These are phyloP conservation scores for Chlorospingus semifuscus DNA, from an alignment of 2,797 vertebrate species.

Conservation along the genomic window DNA sequence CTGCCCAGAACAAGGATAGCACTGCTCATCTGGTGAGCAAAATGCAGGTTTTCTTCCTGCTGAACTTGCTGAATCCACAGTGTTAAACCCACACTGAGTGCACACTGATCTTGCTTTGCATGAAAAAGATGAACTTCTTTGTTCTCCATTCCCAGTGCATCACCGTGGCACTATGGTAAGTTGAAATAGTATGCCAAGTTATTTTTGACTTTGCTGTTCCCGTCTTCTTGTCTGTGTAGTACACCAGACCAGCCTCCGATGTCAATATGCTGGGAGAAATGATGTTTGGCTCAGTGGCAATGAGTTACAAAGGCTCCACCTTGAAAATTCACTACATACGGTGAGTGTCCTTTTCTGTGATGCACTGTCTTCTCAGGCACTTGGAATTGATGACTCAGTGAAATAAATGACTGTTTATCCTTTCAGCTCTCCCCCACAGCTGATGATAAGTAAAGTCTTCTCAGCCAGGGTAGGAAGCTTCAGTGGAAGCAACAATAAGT, in stretches of 20 bases:
- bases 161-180: not conserved
- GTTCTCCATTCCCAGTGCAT: not conserved
- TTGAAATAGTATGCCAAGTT: not conserved
- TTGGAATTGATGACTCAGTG: slow-evolving; percentile 14
- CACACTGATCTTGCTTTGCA: not conserved
- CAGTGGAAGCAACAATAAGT: slow-evolving; percentile 85
- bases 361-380: not conserved
- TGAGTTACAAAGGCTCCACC: slow-evolving; percentile 88
- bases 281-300: slow-evolving; percentile 90
- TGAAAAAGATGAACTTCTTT: not conserved
- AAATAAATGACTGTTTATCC: slow-evolving; percentile 36
- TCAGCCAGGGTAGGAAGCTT: slow-evolving; percentile 84
- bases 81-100: not conserved
- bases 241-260: slow-evolving; percentile 84
- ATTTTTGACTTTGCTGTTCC: not conserved
- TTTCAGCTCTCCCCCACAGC: slow-evolving; percentile 84
- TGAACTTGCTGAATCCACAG: not conserved
- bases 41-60: not conserved
- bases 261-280: slow-evolving; percentile 89
- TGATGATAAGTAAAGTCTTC: slow-evolving; percentile 91
- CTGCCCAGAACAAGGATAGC: not conserved
- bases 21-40: not conserved
- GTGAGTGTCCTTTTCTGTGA: slow-evolving; percentile 68
- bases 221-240: slow-evolving; percentile 63
- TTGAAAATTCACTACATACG: slow-evolving; percentile 89